Percentiles rank a stretch among this genome's conserved stretches.
Evolutionary conservation across 2,888 invertebrate species (phyloP).

Genomic region (Seira musarum): DNA sequence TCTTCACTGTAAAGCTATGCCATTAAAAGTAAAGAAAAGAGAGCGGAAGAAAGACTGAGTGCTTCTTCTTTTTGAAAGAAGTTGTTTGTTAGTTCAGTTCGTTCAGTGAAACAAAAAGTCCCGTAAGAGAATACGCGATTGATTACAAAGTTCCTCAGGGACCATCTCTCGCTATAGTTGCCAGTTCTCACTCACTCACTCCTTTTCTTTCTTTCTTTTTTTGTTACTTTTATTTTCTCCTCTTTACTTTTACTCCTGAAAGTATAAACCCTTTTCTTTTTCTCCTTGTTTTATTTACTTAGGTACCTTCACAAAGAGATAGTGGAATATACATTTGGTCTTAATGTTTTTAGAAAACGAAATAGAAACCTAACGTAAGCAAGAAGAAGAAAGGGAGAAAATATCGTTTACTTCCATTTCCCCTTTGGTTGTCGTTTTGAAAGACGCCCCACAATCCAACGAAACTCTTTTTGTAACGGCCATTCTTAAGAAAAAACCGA

Average conservation of each 20-base stretch:
- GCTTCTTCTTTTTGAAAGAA: no score
- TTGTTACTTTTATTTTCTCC: slow-evolving; percentile 10
- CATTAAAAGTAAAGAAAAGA: slow-evolving; percentile 27
- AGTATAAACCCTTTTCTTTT: slow-evolving; percentile 3
- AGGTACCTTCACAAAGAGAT: neutral
- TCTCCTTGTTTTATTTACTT: neutral
- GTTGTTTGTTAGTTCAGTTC: slow-evolving; percentile 52
- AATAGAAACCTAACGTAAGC: neutral
- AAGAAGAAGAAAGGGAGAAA: neutral
- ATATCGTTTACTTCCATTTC: slow-evolving; percentile 7
- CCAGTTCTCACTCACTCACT: slow-evolving; percentile 45
- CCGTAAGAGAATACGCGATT: slow-evolving; percentile 62
- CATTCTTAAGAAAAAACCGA: no score
- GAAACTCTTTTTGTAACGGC: no score
- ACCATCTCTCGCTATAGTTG: slow-evolving; percentile 54
- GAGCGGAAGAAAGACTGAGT: slow-evolving; percentile 46
- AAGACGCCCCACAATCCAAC: slow-evolving; percentile 15
- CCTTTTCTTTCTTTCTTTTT: slow-evolving; percentile 25
- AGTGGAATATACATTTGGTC: neutral
- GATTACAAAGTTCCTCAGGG: slow-evolving; percentile 63
- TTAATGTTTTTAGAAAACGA: neutral
- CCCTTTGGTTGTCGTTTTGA: neutral
- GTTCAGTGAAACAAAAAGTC: slow-evolving; percentile 52
- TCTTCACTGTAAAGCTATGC: neutral
- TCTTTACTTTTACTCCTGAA: slow-evolving; percentile 15